Evolutionary conservation across 2,113 vertebrate genomes (phyloP), one percentile per base, ranked within the genome.

Genomic region (Chunga burmeisteri): DNA sequence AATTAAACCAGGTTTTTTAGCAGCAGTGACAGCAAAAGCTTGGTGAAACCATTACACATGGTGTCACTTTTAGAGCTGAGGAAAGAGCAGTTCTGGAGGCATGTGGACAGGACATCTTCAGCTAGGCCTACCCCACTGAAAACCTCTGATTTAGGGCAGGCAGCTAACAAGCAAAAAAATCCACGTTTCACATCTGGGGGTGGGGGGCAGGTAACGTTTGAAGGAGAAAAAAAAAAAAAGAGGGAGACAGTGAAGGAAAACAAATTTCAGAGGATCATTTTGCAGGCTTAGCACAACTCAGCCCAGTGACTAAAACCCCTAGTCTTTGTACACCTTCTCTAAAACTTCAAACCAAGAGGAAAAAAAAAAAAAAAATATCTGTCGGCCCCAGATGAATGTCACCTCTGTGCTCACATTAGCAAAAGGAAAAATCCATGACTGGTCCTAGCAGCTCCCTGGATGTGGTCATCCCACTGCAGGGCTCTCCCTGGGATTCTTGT

Each of bases 131-230:
- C 25, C 18, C 23, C 67, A 82, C 42, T 50, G 73, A 88, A 89
- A 94, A 36, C 15, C 30, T 67, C 82, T 70, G 92, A 98, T 98
- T 98, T 97, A 97, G 80, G 97, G 98, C 98, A 94, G 97, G 25
- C 12, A 3, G 84, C 97, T 97, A 98, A 98, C 98, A 98, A 97
- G 98, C 97, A 86, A 98, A 98, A 98, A 87, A 47, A 18, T 97
- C 96, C 97, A 95, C 95, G 98, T 98, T 98, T 98, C 97, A 97
- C 97, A 98, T 93, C 95, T 94, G 92, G 93, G 25, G 26, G 14
- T 15, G 14, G n/a, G 5, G 26, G 27, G 46, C 32, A 46, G 34
- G 15, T 15, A 21, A 15, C 20, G 11, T 49, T 61, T 71, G 59
- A 74, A 70, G 16, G 11, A 27, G 20, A 7, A 16, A 46, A 46